Percentiles rank a stretch among this genome's conserved stretches.
These are phyloP conservation scores for Hofmannophila pseudospretella DNA, from an alignment of 2,888 invertebrate genomes.

Conservation along the genomic window DNA sequence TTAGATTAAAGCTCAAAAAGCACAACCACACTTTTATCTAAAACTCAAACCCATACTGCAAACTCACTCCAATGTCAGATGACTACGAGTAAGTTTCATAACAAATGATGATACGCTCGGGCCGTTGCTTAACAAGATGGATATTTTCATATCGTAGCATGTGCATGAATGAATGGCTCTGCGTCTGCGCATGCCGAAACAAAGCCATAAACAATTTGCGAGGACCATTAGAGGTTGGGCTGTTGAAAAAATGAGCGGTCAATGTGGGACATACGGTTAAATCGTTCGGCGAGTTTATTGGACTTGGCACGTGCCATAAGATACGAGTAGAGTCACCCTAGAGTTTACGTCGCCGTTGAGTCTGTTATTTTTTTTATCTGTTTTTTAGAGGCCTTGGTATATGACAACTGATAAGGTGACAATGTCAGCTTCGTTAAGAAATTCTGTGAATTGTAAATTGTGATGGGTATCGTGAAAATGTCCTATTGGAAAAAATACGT, in stretches of 20 bases:
- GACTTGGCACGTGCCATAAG: neutral
- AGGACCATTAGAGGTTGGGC: constrained; percentile 40
- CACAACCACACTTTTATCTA: too few relatives aligned
- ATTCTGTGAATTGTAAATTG: too few relatives aligned
- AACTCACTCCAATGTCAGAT: constrained; percentile 26
- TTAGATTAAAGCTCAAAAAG: too few relatives aligned
- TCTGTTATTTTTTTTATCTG: too few relatives aligned
- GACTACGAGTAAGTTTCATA: constrained; percentile 39
- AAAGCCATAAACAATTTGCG: constrained; percentile 64
- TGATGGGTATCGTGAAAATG: too few relatives aligned
- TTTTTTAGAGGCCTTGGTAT: too few relatives aligned
- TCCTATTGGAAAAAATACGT: too few relatives aligned
- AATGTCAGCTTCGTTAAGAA: too few relatives aligned
- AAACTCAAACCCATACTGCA: constrained; percentile 11
- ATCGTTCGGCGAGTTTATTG: neutral
- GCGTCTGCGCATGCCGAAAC: constrained; percentile 40
- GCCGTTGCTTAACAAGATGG: constrained; percentile 58
- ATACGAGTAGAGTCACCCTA: too few relatives aligned
- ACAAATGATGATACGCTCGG: constrained; percentile 50
- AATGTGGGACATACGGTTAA: constrained; percentile 21
- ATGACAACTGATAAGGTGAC: too few relatives aligned
- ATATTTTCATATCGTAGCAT: constrained; percentile 42
- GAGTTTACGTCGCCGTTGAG: too few relatives aligned
- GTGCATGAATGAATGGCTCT: constrained; percentile 50
- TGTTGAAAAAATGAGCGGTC: constrained; percentile 40